These are phyloP conservation scores for Drosophila emarginata DNA, from an alignment of 2,888 invertebrate genomes.

Conservation along the genomic window DNA sequence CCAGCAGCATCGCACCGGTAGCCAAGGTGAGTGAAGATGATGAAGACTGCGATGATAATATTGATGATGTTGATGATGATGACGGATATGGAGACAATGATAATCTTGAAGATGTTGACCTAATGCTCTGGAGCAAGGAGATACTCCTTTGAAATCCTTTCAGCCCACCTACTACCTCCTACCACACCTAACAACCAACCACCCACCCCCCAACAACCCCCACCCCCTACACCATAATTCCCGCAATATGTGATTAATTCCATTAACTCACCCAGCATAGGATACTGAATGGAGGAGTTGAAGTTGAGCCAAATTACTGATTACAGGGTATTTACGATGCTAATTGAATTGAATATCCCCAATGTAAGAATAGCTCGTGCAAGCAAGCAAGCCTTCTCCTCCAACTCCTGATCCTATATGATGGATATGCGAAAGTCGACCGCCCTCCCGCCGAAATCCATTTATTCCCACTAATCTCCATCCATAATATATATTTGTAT, in stretches of 20 bases:
- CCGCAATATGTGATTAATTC: background rate
- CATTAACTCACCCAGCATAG: background rate
- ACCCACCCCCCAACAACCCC: too few relatives aligned
- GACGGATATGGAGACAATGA: background rate
- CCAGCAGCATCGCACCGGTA: constrained; percentile 79
- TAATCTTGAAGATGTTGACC: constrained; percentile 55
- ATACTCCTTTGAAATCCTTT: constrained; percentile 71
- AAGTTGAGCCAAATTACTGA: too few relatives aligned
- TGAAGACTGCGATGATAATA: constrained; percentile 9
- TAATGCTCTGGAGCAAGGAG: constrained; percentile 72
- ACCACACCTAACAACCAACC: too few relatives aligned
- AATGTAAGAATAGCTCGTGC: too few relatives aligned
- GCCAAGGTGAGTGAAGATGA: constrained; percentile 81
- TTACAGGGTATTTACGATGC: too few relatives aligned
- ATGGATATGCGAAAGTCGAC: too few relatives aligned
- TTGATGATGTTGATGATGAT: background rate
- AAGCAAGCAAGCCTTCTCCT: too few relatives aligned
- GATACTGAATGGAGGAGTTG: too few relatives aligned
- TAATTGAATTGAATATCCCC: too few relatives aligned
- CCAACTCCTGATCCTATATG: too few relatives aligned
- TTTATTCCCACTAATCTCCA: background rate
- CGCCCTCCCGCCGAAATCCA: background rate
- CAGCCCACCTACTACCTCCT: too few relatives aligned
- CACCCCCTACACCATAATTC: background rate
- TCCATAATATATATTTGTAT: constrained; percentile 1